Percentiles rank a stretch among this genome's conserved stretches.
Evolutionary conservation across 2,797 vertebrate genomes (phyloP).

Genomic region (Microcaecilia unicolor): DNA sequence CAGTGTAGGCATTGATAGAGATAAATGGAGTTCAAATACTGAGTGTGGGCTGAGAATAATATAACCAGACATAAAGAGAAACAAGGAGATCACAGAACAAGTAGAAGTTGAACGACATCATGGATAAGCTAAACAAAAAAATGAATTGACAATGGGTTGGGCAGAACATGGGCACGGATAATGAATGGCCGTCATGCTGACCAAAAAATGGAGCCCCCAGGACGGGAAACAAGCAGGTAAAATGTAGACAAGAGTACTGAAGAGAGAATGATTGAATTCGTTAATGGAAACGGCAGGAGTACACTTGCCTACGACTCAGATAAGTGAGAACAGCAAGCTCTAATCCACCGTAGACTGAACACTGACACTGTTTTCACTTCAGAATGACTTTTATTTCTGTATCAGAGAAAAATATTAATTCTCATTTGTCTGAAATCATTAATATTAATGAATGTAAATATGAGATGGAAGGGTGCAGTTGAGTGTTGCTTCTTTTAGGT

Average conservation of each 20-base stretch:
- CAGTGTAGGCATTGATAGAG: no score
- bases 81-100: no score
- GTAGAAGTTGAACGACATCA: no score
- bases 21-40: no score
- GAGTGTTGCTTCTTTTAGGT: no score
- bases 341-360: slow-evolving; percentile 6
- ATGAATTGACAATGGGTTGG: not conserved
- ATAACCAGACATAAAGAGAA: no score
- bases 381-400: no score
- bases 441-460: no score
- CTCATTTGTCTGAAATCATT: no score
- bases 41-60: no score
- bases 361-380: not conserved
- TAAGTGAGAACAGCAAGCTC: slow-evolving; percentile 19
- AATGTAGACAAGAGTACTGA: slow-evolving; percentile 7
- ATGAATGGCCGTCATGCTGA: slow-evolving; percentile 1
- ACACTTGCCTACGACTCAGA: slow-evolving; percentile 18
- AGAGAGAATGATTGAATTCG: slow-evolving; percentile 15
- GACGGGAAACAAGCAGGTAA: slow-evolving; percentile 4
- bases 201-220: not conserved
- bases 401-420: no score
- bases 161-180: not conserved
- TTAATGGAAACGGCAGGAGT: slow-evolving; percentile 20
- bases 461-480: no score
- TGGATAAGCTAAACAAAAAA: not conserved